These are phyloP conservation scores for Enteromius thamalakanensis DNA, from an alignment of 2,797 vertebrate species.

Conservation along the genomic window DNA sequence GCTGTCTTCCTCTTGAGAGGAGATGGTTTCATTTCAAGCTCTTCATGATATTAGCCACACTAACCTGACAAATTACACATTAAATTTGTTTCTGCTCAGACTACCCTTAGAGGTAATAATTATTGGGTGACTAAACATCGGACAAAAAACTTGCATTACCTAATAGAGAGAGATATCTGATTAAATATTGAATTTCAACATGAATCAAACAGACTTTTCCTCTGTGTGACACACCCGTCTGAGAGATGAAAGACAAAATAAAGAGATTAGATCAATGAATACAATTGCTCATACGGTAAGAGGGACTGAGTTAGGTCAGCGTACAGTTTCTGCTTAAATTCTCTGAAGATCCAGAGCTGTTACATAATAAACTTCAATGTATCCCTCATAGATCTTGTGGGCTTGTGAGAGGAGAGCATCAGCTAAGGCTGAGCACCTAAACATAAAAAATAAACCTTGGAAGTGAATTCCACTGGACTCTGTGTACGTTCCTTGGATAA, in stretches of 20 bases:
- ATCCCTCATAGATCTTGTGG: conserved; percentile 42
- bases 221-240: conserved; percentile 8
- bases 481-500: conserved; percentile 32
- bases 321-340: conserved; percentile 41
- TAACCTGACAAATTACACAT: neutral
- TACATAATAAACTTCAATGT: conserved; percentile 49
- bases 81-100: neutral
- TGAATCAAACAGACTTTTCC: neutral
- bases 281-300: conserved; percentile 42
- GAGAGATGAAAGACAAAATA: conserved; percentile 44
- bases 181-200: neutral
- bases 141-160: neutral
- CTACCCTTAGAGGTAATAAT: neutral
- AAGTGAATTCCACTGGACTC: conserved; percentile 24
- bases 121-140: neutral
- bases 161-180: neutral
- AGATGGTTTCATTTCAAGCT: neutral
- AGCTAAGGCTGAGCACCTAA: conserved; percentile 42
- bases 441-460: conserved; percentile 29
- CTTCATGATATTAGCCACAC: too few relatives aligned
- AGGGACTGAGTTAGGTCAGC: conserved; percentile 43
- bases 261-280: conserved; percentile 51
- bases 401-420: conserved; percentile 45
- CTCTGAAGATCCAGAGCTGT: conserved; percentile 36
- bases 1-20: neutral